phyloP scores from a whole-genome alignment of 2,797 vertebrate genomes.

The Falco concolor region DNA sequence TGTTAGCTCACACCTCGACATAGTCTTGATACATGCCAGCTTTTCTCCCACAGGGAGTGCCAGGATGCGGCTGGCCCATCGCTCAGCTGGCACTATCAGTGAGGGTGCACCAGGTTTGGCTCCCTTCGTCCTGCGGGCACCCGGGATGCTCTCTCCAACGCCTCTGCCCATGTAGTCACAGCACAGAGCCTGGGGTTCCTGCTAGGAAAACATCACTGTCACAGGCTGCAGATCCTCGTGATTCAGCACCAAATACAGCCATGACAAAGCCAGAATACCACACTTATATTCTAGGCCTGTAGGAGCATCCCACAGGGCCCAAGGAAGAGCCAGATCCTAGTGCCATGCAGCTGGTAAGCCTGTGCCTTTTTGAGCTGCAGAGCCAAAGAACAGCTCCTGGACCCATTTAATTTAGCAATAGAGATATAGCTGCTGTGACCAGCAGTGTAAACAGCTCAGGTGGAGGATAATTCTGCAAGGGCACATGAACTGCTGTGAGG shows the following conservation, averaged over 20 bases:
- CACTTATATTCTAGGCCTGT: neutral
- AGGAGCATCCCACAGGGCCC: neutral
- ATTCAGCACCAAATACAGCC: neutral
- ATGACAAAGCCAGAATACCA: neutral
- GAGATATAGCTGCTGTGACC: neutral
- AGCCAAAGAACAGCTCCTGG: neutral
- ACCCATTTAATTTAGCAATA: neutral
- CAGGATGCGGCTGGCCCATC: rapidly evolving
- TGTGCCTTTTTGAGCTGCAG: neutral
- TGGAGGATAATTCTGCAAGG: neutral
- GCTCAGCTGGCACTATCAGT: rapidly evolving
- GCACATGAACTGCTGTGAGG: neutral
- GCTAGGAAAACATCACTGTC: neutral
- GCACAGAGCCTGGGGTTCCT: neutral
- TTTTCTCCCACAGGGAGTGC: neutral
- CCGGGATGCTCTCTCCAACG: neutral
- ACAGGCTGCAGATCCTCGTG: neutral
- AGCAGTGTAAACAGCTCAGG: neutral
- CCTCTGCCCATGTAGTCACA: neutral
- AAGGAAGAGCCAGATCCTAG: neutral
- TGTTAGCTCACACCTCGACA: neutral
- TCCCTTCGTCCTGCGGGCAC: neutral
- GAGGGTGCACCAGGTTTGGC: neutral
- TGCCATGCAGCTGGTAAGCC: neutral
- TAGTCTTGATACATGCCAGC: rapidly evolving